Conservation (phyloP, 2,888 invertebrate genomes). For the Erebia ligea region DNA sequence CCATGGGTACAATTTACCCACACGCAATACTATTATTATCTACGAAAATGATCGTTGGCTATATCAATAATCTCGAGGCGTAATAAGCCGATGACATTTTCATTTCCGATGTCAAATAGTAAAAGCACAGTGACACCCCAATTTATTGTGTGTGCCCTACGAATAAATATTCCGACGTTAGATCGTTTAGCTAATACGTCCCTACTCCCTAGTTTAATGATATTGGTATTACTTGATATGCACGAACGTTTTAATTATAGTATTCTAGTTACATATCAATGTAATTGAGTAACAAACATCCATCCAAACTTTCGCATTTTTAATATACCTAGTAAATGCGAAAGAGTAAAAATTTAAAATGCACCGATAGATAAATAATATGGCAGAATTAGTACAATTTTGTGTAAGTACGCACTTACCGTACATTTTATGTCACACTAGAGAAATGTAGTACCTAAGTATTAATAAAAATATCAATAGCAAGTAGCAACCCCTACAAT, state of each 20-base stretch:
- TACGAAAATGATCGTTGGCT: conserved; percentile 53
- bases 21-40: conserved; percentile 37
- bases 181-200: conserved; percentile 53
- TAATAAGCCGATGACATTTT: conserved; percentile 79
- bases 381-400: not conserved
- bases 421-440: conserved; percentile 6
- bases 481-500: conserved; percentile 12
- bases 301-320: too few relatives aligned
- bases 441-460: conserved; percentile 12
- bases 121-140: conserved; percentile 56
- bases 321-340: too few relatives aligned
- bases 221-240: conserved; percentile 16
- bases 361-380: too few relatives aligned
- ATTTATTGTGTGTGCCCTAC: conserved; percentile 54
- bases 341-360: too few relatives aligned
- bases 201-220: conserved; percentile 14
- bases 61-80: conserved; percentile 73
- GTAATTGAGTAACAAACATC: too few relatives aligned
- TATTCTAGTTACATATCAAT: too few relatives aligned
- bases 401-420: not conserved
- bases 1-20: not conserved
- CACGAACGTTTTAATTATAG: conserved; percentile 4
- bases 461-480: conserved; percentile 25
- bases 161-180: conserved; percentile 60
- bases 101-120: conserved; percentile 79